phyloP scores from a whole-genome alignment of 2,888 invertebrate species.

The Drosophila longiperda region DNA sequence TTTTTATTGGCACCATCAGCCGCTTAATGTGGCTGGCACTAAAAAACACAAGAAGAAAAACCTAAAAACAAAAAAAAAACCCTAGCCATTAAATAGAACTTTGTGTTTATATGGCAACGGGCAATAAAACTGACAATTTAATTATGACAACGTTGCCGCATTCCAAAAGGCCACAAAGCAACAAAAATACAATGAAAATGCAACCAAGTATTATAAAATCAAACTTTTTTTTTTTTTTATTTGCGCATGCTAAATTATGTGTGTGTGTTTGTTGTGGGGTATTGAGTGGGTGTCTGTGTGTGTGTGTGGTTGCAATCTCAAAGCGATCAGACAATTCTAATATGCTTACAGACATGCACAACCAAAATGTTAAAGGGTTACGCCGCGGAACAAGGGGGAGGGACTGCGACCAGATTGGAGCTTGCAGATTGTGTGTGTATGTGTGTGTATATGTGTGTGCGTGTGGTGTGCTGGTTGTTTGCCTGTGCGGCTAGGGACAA shows the following conservation, averaged over 20 bases:
- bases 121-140: constrained; percentile 74
- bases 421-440: constrained; percentile 3
- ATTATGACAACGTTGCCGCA: constrained; percentile 58
- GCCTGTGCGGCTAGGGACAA: constrained; percentile 19
- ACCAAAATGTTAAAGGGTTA: constrained; percentile 27
- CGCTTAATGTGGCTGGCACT: constrained; percentile 14
- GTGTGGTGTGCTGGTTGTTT: constrained; percentile 4
- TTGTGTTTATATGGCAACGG: constrained; percentile 54
- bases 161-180: constrained; percentile 11
- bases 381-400: not conserved
- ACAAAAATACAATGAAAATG: constrained; percentile 46
- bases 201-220: constrained; percentile 62
- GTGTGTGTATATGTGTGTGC: not conserved
- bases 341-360: constrained; percentile 70
- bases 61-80: constrained; percentile 23
- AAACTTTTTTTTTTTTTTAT: not conserved
- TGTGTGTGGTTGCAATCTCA: constrained; percentile 62
- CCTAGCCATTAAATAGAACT: constrained; percentile 57
- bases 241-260: constrained; percentile 7
- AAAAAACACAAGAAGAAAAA: constrained; percentile 30
- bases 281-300: constrained; percentile 2
- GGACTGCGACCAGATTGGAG: not conserved
- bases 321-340: constrained; percentile 75
- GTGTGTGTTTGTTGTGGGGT: not conserved
- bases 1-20: constrained; percentile 50